Evolutionary conservation across 1,140 invertebrate genomes (phyloP), one percentile per base, ranked within the genome.

Genomic region (Drosophila malerkotliana): DNA sequence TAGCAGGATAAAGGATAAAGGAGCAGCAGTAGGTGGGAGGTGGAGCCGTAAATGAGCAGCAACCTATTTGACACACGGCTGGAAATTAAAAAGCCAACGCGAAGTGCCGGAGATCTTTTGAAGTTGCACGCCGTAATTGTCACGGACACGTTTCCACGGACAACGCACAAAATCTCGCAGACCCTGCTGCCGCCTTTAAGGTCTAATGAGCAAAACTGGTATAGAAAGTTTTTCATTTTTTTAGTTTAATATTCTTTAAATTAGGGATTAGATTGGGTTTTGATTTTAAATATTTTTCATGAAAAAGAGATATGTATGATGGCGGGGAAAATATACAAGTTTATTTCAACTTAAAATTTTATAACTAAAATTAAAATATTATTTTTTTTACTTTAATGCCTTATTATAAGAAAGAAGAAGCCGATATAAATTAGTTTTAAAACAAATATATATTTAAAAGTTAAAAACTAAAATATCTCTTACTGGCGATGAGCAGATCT

Each of bases 31-130:
- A 48, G 41, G 14, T 28, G 15, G 41, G 41, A 24, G 45, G 15
- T 34, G 28, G 28, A 34, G 8, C n/a, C 39, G 52, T 76, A 75
- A 83, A 76, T 77, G 80, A 85, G 67, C 69, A 76, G 41, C 72
- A 71, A 79, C 82, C 82, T 77, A 62, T 75, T 74, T 87, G 82
- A 87, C 81, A 81, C 78, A 80, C 44, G 71, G 71, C 60, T 51
- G 54, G 39, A 87, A 85, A 87, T 87, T 81, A 81, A 83, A 83
- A 84, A 85, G 67, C 51, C 63, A 41, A 26, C 63, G 45, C 56
- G 44, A 48, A 21, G 41, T 8, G n/a, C 41, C 15, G 34, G 53
- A 18, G 45, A 49, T 48, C 37, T 63, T 56, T 73, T 55, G 58
- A 71, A 71, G 67, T 71, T 69, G 30, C 44, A n/a, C 30, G 44